phyloP scores from a whole-genome alignment of 2,797 vertebrate genomes.

The Lophotriccus pileatus region DNA sequence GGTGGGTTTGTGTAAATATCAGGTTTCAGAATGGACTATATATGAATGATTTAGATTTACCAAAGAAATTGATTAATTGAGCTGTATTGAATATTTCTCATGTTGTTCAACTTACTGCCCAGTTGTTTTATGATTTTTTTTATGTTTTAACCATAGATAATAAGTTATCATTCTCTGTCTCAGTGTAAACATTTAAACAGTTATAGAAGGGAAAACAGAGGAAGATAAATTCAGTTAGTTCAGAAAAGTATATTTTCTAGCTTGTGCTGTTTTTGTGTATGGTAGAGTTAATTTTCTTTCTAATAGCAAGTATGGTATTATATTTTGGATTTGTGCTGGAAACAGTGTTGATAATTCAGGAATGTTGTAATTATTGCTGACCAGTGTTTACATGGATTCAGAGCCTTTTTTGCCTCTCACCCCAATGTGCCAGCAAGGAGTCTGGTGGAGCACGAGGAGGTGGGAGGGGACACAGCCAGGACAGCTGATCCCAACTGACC shows the following conservation, averaged over 20 bases:
- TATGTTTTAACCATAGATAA: background rate
- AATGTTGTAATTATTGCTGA: background rate
- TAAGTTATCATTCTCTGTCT: background rate
- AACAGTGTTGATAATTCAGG: background rate
- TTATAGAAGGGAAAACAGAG: background rate
- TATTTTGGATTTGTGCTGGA: background rate
- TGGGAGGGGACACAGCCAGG: background rate
- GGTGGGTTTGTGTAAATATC: background rate
- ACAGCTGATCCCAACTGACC: background rate
- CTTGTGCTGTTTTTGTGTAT: background rate
- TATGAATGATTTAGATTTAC: background rate
- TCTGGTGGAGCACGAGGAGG: background rate
- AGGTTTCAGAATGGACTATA: background rate
- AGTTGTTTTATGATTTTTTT: background rate
- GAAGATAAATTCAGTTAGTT: background rate
- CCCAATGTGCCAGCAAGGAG: fast-evolving
- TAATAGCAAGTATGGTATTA: background rate
- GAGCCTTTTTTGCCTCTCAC: background rate
- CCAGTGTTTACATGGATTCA: background rate
- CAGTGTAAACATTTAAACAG: background rate
- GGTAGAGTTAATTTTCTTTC: background rate
- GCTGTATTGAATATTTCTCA: background rate
- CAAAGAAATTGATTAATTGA: background rate
- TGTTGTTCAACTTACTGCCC: background rate
- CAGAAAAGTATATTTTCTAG: background rate